phyloP scores from a whole-genome alignment of 2,797 vertebrate species.

The Pachyuromys duprasi region DNA sequence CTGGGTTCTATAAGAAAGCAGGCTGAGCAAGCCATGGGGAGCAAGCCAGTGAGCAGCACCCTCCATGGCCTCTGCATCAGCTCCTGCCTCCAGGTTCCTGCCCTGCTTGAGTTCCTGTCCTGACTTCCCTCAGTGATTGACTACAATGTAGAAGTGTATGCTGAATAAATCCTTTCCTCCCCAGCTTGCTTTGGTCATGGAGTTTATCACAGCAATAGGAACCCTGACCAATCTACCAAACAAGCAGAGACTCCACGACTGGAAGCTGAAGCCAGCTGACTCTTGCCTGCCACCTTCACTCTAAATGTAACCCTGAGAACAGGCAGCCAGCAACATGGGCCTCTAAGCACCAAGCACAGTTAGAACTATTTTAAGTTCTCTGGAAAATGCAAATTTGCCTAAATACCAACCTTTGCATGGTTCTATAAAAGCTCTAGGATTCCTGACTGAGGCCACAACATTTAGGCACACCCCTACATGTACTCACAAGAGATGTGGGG shows the following conservation, averaged over 20 bases:
- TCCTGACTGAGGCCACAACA: background rate
- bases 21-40: background rate
- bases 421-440: conserved; percentile 31
- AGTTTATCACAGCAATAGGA: too few species aligned
- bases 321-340: background rate
- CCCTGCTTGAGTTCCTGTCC: background rate
- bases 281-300: background rate
- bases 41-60: background rate
- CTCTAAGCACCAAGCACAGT: background rate
- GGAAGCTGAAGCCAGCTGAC: background rate
- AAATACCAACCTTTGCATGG: conserved; percentile 46
- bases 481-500: background rate
- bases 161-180: background rate
- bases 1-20: background rate
- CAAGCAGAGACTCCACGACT: background rate
- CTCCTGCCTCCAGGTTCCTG: background rate
- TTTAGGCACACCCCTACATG: background rate
- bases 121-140: background rate
- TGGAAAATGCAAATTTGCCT: conserved; percentile 67
- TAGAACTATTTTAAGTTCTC: conserved; percentile 52
- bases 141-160: background rate
- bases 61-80: background rate
- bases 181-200: background rate
- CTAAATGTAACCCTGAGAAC: background rate
- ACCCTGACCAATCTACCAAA: background rate